These are phyloP conservation scores for Gortyna flavago DNA, from an alignment of 2,888 invertebrate genomes.

Conservation along the genomic window DNA sequence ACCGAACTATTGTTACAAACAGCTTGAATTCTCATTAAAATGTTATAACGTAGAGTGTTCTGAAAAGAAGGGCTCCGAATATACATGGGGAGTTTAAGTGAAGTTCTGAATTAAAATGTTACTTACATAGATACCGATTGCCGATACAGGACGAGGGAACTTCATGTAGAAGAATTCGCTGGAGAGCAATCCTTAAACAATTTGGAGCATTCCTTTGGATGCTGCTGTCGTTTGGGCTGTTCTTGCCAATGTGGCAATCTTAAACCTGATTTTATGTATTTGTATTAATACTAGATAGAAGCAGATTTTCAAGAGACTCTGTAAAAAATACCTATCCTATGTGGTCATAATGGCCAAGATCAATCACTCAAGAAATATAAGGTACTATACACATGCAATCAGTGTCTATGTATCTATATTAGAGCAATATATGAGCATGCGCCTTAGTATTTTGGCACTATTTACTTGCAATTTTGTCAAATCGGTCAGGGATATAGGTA, in stretches of 20 bases:
- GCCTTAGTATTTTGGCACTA: slow-evolving; percentile 14
- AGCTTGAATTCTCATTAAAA: slow-evolving; percentile 56
- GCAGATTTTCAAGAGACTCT: neutral
- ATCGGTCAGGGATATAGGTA: slow-evolving; percentile 38
- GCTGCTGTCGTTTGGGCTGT: neutral
- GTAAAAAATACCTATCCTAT: neutral
- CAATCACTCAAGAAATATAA: neutral
- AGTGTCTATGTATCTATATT: neutral
- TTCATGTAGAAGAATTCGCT: neutral
- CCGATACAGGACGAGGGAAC: slow-evolving; percentile 7
- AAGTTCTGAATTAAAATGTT: slow-evolving; percentile 33
- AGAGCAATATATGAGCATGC: slow-evolving; percentile 5
- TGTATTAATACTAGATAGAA: neutral
- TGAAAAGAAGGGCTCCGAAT: slow-evolving; percentile 47
- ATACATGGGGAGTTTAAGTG: slow-evolving; percentile 36
- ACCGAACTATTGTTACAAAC: slow-evolving; percentile 55
- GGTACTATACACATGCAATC: neutral
- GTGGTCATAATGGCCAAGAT: neutral
- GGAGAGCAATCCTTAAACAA: neutral
- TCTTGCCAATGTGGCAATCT: neutral
- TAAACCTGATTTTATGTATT: neutral
- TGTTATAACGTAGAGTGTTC: slow-evolving; percentile 55
- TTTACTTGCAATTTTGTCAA: slow-evolving; percentile 17
- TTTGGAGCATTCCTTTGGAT: neutral
- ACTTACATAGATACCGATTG: slow-evolving; percentile 17